Evolutionary conservation across 2,888 invertebrate species (phyloP).

Genomic region (Cephus nigrinus): DNA sequence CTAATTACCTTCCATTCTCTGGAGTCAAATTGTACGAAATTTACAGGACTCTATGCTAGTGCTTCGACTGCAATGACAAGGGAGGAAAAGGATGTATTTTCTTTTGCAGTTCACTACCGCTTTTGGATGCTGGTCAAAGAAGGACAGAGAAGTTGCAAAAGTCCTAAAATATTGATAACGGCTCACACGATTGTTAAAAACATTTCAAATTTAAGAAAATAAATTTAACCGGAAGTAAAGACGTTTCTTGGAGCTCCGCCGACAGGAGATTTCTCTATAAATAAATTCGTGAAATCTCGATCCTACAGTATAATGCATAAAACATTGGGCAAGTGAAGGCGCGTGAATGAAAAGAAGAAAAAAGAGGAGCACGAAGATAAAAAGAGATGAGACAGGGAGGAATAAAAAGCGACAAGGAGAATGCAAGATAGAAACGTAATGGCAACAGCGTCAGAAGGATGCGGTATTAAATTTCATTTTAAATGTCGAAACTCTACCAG

Average conservation of each 20-base stretch:
- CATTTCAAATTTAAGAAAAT: too few species aligned
- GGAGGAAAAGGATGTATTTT: too few species aligned
- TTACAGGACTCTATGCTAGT: neutral
- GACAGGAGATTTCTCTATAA: slow-evolving; percentile 15
- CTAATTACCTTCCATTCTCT: slow-evolving; percentile 48
- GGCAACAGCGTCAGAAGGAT: neutral
- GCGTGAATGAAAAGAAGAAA: neutral
- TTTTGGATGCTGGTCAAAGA: too few species aligned
- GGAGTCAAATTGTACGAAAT: slow-evolving; percentile 33
- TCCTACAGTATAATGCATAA: slow-evolving; percentile 22
- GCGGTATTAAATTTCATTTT: slow-evolving; percentile 26
- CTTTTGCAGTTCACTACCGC: too few species aligned
- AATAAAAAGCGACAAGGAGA: too few species aligned
- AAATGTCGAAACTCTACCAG: slow-evolving; percentile 22
- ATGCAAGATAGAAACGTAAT: too few species aligned
- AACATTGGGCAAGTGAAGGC: slow-evolving; percentile 20
- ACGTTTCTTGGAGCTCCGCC: slow-evolving; percentile 6
- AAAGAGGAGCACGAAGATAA: neutral
- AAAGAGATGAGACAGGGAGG: too few species aligned
- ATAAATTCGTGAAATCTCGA: slow-evolving; percentile 20
- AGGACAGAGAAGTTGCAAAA: too few species aligned
- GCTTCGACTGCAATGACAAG: too few species aligned
- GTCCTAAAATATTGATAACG: too few species aligned
- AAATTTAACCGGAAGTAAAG: slow-evolving; percentile 2
- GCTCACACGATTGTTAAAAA: too few species aligned